Evolutionary conservation across 2,797 vertebrate genomes (phyloP).

Genomic region (Gambusia yucatana): DNA sequence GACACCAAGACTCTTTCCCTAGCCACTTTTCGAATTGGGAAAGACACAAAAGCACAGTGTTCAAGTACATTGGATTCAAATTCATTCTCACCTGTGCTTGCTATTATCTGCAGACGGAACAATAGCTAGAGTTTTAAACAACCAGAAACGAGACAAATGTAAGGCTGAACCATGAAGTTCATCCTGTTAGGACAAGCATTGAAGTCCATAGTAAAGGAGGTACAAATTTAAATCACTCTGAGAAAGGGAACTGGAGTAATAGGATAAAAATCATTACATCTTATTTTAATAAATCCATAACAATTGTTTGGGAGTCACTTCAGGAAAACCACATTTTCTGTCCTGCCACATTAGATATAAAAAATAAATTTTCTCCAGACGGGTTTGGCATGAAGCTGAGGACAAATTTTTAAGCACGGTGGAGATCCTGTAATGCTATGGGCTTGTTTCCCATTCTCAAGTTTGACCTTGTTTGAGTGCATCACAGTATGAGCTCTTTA

Average conservation of each 20-base stretch:
- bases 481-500: background rate
- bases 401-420: background rate
- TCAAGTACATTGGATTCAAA: background rate
- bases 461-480: background rate
- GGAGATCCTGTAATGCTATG: background rate
- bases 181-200: background rate
- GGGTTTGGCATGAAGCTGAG: background rate
- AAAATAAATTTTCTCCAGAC: background rate
- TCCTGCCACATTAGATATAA: background rate
- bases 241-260: background rate
- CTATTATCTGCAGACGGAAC: background rate
- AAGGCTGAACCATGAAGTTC: background rate
- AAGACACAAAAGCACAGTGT: background rate
- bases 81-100: no score
- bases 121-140: background rate
- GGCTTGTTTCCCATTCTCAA: background rate
- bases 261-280: background rate
- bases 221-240: background rate
- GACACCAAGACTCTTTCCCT: background rate
- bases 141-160: background rate
- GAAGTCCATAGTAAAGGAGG: background rate
- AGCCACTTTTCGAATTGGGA: background rate
- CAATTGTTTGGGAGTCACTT: background rate
- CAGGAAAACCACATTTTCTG: background rate
- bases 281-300: background rate